Percentiles rank a stretch among this genome's conserved stretches.
Conservation (phyloP, 2,113 vertebrate species). For the Pseudopipra pipra region DNA sequence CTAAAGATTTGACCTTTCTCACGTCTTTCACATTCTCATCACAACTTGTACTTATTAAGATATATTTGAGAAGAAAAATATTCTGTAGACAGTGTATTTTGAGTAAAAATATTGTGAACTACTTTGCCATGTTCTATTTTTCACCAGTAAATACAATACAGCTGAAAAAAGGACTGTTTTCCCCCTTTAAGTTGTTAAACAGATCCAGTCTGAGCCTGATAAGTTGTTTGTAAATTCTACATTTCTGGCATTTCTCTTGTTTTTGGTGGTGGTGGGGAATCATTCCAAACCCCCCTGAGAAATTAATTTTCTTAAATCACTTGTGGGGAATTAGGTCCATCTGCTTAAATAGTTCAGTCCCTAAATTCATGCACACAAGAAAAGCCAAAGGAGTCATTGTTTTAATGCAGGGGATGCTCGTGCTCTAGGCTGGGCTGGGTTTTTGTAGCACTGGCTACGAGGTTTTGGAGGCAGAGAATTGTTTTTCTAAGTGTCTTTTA, state of each 20-base stretch:
- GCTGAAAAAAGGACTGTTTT: not conserved
- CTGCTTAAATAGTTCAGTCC: not conserved
- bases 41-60: not conserved
- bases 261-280: not conserved
- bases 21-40: not conserved
- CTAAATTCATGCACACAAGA: not conserved
- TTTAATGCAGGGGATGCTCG: not conserved
- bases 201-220: not conserved
- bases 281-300: not conserved
- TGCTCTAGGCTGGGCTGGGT: not conserved
- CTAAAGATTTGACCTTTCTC: not conserved
- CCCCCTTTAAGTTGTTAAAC: not conserved
- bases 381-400: not conserved
- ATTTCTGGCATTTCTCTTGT: not conserved
- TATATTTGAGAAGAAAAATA: not conserved
- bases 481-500: not conserved
- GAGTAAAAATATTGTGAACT: not conserved
- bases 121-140: not conserved
- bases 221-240: not conserved
- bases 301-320: not conserved
- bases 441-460: not conserved
- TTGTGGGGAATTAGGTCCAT: constrained; percentile 7
- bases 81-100: not conserved
- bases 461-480: not conserved
- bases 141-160: not conserved